These are phyloP conservation scores for Vombatus ursinus DNA, from an alignment of 2,113 vertebrate genomes.

Conservation along the genomic window DNA sequence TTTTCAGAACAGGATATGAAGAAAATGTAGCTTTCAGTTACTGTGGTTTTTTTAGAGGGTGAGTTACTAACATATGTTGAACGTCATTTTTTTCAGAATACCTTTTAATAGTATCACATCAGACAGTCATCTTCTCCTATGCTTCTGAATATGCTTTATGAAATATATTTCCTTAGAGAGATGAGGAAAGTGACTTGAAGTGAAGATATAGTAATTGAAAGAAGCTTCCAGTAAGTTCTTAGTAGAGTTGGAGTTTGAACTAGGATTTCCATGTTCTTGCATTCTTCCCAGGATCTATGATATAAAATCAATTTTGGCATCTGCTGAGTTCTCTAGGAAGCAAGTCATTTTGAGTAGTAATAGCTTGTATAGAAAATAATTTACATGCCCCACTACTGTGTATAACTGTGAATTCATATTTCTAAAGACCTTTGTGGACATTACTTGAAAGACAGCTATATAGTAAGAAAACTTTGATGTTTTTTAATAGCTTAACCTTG, in stretches of 20 bases:
- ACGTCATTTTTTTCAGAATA: slow-evolving; percentile 2
- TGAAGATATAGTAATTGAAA: not conserved
- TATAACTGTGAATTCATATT: not conserved
- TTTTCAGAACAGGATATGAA: not conserved
- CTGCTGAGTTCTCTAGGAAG: not conserved
- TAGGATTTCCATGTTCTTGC: slow-evolving; percentile 20
- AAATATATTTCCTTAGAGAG: not conserved
- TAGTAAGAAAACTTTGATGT: not conserved
- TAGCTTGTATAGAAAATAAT: not conserved
- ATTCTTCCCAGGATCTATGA: not conserved
- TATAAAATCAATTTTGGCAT: not conserved
- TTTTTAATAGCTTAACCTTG: not conserved
- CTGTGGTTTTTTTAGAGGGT: slow-evolving; percentile 32
- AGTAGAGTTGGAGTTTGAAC: slow-evolving; percentile 1
- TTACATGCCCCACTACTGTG: not conserved
- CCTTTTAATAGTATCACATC: slow-evolving; percentile 17
- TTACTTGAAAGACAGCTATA: not conserved
- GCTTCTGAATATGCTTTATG: slow-evolving; percentile 13
- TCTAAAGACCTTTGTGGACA: not conserved
- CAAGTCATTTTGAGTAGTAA: not conserved
- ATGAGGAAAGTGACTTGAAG: slow-evolving; percentile 14
- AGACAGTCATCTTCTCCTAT: not conserved
- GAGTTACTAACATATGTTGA: not conserved
- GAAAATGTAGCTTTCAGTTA: not conserved
- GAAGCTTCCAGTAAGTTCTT: not conserved